Conservation (phyloP, 2,797 vertebrate genomes). For the Otolemur crassicaudatus region DNA sequence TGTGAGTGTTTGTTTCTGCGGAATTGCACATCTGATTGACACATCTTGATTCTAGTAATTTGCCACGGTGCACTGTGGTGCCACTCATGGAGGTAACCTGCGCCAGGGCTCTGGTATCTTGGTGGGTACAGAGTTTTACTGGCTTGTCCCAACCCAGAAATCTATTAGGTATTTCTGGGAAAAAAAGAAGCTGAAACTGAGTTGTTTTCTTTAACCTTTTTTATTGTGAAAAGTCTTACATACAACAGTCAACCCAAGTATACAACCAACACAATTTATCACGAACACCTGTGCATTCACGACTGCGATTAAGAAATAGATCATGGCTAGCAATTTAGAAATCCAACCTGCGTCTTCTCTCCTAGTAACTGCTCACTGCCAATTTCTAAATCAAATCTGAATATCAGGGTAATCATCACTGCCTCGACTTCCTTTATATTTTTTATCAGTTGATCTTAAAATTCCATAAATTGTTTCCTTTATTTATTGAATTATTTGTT, state of each 20-base stretch:
- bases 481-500: background rate
- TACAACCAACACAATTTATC: background rate
- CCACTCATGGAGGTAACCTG: background rate
- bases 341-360: background rate
- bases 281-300: background rate
- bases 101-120: background rate
- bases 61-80: background rate
- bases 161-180: background rate
- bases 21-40: conserved; percentile 1
- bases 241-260: background rate
- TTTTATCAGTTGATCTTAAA: background rate
- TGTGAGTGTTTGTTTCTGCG: conserved; percentile 22
- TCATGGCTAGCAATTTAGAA: background rate
- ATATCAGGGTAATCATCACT: background rate
- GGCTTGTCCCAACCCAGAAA: background rate
- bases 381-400: background rate
- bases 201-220: conserved; percentile 6
- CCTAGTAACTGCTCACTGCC: background rate
- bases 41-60: conserved; percentile 41
- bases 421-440: background rate
- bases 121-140: background rate
- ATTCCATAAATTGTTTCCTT: background rate
- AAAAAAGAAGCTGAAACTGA: background rate
- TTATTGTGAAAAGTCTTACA: background rate
- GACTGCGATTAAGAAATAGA: background rate